phyloP scores from a whole-genome alignment of 1,140 invertebrate species.

The Aphidius ervi region DNA sequence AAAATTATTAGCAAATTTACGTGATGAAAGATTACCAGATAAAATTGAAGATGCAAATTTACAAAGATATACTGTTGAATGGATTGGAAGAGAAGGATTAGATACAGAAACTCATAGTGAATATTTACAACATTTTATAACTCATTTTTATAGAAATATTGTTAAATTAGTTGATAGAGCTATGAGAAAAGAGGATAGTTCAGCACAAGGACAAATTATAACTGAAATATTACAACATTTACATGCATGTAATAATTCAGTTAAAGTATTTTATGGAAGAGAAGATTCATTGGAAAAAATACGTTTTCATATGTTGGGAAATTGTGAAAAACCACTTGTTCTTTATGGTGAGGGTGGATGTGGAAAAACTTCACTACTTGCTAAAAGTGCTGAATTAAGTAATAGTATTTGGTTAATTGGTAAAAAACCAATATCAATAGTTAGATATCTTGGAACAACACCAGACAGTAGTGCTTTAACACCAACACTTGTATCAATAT shows the following conservation, averaged over 20 bases:
- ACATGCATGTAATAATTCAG: slow-evolving; percentile 95
- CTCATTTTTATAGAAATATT: slow-evolving; percentile 93
- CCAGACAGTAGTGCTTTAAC: slow-evolving; percentile 93
- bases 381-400: slow-evolving; percentile 84
- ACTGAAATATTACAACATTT: slow-evolving; percentile 96
- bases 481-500: slow-evolving; percentile 91
- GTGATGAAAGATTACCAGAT: slow-evolving; percentile 80
- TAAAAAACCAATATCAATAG: slow-evolving; percentile 78
- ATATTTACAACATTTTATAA: slow-evolving; percentile 93
- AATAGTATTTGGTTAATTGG: slow-evolving; percentile 65
- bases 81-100: slow-evolving; percentile 93
- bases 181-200: slow-evolving; percentile 93
- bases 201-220: slow-evolving; percentile 88
- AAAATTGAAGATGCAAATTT: slow-evolving; percentile 87
- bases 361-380: slow-evolving; percentile 93
- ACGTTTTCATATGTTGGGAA: slow-evolving; percentile 80
- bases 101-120: slow-evolving; percentile 89
- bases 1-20: slow-evolving; percentile 81
- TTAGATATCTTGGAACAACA: slow-evolving; percentile 93
- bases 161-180: slow-evolving; percentile 88
- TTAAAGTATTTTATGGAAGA: slow-evolving; percentile 90
- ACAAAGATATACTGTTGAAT: slow-evolving; percentile 92
- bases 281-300: slow-evolving; percentile 82
- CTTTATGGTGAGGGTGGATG: slow-evolving; percentile 94
- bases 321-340: slow-evolving; percentile 84